Evolutionary conservation across 2,113 vertebrate genomes (phyloP).

Genomic region (Mormyrus iriodes): DNA sequence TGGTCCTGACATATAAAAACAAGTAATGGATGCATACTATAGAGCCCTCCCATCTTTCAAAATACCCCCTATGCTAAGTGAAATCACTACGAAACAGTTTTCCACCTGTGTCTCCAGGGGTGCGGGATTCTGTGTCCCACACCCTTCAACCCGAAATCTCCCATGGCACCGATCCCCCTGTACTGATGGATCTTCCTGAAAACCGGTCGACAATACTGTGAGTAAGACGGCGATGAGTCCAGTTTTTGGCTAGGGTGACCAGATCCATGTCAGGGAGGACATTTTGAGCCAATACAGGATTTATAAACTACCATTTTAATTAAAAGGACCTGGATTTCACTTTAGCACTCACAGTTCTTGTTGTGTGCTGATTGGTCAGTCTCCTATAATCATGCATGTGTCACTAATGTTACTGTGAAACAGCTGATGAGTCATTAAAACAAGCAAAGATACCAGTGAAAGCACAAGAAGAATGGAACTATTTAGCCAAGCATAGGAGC

Average conservation of each 20-base stretch:
- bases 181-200: conserved; percentile 60
- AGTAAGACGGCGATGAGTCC: conserved; percentile 31
- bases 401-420: neutral
- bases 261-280: neutral
- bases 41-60: neutral
- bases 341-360: neutral
- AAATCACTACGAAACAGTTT: neutral
- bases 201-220: conserved; percentile 61
- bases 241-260: neutral
- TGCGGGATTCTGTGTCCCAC: conserved; percentile 69
- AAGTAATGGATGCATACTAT: neutral
- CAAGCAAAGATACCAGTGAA: neutral
- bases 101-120: conserved; percentile 41
- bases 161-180: conserved; percentile 50
- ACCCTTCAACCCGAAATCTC: conserved; percentile 52
- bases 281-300: neutral
- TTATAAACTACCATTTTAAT: neutral
- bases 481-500: neutral
- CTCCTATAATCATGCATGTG: neutral
- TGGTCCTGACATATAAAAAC: neutral
- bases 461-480: neutral
- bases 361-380: neutral
- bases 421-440: neutral
- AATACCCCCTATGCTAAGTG: neutral
- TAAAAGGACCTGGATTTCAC: neutral